These are phyloP conservation scores for Neoseiulus cucumeris DNA, from an alignment of 1,140 invertebrate species.

Conservation along the genomic window DNA sequence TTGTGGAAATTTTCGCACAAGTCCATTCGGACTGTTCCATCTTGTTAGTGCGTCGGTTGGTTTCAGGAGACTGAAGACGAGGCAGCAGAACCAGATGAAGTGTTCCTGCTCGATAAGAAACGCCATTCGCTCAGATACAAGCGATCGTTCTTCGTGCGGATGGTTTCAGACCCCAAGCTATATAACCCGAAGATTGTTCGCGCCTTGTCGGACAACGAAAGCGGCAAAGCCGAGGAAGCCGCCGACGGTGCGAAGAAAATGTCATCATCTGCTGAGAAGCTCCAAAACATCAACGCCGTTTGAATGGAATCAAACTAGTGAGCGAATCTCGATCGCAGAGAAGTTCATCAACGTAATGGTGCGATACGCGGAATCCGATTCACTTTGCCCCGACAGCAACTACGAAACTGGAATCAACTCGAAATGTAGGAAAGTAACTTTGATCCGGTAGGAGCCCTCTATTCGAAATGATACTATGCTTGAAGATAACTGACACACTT, in stretches of 20 bases:
- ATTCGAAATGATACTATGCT: no score
- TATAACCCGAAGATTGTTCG: constrained; percentile 53
- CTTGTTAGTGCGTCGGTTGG: neutral
- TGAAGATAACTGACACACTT: no score
- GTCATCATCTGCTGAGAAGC: constrained; percentile 5
- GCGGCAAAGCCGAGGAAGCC: neutral
- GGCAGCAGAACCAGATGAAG: constrained; percentile 25
- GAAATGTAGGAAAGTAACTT: no score
- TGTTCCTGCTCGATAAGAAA: constrained; percentile 31
- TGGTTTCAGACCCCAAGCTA: constrained; percentile 84
- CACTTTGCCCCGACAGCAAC: no score
- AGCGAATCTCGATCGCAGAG: no score
- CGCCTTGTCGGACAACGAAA: constrained; percentile 17
- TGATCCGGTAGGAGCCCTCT: no score
- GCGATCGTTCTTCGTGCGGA: constrained; percentile 81
- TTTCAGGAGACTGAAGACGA: constrained; percentile 17
- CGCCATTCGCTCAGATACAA: constrained; percentile 58
- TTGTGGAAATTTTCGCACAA: no score
- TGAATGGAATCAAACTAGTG: no score
- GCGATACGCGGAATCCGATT: no score
- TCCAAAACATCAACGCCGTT: neutral
- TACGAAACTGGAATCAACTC: no score
- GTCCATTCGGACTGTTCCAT: no score
- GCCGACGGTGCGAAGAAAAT: constrained; percentile 1
- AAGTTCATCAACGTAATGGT: no score